A percentile compares a stretch with the other conserved stretches of the same genome.
These are phyloP conservation scores for Lerista edwardsae DNA, from an alignment of 2,797 vertebrate species.

Conservation along the genomic window DNA sequence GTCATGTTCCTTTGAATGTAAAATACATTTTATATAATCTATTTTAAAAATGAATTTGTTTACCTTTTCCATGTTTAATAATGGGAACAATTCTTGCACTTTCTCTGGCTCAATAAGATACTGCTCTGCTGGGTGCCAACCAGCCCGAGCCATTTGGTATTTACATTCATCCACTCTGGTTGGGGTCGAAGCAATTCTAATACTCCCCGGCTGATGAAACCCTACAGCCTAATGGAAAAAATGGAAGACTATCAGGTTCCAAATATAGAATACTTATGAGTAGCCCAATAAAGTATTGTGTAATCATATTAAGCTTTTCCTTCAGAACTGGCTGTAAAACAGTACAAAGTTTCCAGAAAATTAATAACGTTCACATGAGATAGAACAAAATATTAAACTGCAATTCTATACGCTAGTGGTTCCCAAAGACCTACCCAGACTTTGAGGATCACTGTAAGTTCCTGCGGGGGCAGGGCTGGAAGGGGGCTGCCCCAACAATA, in stretches of 20 bases:
- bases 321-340: not conserved
- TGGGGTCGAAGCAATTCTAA: constrained; percentile 89
- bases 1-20: not conserved
- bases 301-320: not conserved
- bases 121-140: constrained; percentile 90
- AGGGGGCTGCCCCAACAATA: no score
- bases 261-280: not conserved
- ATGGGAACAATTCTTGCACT: constrained; percentile 89
- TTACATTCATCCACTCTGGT: constrained; percentile 93
- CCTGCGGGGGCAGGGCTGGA: no score
- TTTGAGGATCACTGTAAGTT: no score
- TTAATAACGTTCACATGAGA: not conserved
- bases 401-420: not conserved
- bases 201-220: constrained; percentile 94
- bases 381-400: not conserved
- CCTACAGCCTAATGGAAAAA: constrained; percentile 84
- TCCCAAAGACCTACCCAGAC: no score
- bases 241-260: not conserved
- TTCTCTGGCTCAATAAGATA: constrained; percentile 89
- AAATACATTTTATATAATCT: rapidly evolving
- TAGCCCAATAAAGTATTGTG: constrained; percentile 5
- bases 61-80: constrained; percentile 92
- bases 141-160: constrained; percentile 93
- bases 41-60: not conserved
- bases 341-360: not conserved